A percentile compares a stretch with the other conserved stretches of the same genome.
Conservation (phyloP, 2,797 vertebrate genomes). For the Tokudaia muenninki region DNA sequence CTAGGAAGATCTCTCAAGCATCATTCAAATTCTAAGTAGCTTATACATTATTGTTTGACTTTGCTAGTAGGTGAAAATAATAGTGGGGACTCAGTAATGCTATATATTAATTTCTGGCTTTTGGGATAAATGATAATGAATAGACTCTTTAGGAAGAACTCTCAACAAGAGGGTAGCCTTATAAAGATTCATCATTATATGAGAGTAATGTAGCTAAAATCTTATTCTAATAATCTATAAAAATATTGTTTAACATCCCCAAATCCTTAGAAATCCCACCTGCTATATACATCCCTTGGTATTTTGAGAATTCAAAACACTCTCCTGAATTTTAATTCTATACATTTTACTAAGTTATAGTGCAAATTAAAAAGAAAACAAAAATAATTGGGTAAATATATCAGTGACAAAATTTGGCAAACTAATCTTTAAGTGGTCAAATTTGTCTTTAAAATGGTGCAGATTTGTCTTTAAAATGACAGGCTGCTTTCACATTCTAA, state of each 20-base stretch:
- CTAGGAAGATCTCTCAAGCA: background rate
- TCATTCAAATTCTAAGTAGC: background rate
- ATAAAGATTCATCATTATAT: background rate
- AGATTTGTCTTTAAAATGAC: background rate
- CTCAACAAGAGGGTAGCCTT: background rate
- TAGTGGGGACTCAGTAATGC: background rate
- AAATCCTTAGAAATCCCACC: background rate
- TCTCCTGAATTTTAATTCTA: background rate
- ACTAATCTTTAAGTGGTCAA: background rate
- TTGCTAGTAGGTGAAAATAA: background rate
- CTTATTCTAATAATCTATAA: background rate
- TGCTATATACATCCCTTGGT: background rate
- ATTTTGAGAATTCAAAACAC: background rate
- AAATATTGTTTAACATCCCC: background rate
- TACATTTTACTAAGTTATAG: background rate
- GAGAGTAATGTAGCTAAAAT: background rate
- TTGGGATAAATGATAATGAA: background rate
- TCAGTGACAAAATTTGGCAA: background rate
- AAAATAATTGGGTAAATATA: background rate
- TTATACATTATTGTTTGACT: background rate
- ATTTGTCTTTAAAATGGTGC: background rate
- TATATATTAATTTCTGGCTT: background rate
- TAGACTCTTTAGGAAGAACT: fast-evolving
- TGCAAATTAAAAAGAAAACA: background rate
- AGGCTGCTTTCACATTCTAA: background rate